Evolutionary conservation across 2,888 invertebrate species (phyloP).

Genomic region (Plagodis pulveraria): DNA sequence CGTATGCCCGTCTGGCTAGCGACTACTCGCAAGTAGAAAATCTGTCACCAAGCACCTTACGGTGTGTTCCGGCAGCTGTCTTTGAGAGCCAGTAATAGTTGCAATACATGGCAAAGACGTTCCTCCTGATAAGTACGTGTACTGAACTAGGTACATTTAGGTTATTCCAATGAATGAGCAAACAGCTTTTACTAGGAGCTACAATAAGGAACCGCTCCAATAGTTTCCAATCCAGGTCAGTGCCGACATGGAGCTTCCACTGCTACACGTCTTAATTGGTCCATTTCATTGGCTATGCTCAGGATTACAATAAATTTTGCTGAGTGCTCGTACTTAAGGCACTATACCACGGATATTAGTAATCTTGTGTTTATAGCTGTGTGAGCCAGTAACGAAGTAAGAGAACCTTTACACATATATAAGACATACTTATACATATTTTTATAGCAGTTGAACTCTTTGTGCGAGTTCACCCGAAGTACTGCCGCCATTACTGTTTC

Average conservation of each 20-base stretch:
- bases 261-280: constrained; percentile 30
- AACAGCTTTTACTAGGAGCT: constrained; percentile 1
- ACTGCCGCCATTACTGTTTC: too few relatives aligned
- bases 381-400: too few relatives aligned
- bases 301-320: constrained; percentile 43
- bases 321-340: constrained; percentile 16
- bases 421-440: too few relatives aligned
- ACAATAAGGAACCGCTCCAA: constrained; percentile 5
- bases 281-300: constrained; percentile 35
- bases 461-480: too few relatives aligned
- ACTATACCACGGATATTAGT: too few relatives aligned
- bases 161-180: background rate
- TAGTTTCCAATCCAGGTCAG: constrained; percentile 12
- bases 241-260: background rate
- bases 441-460: too few relatives aligned
- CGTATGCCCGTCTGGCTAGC: too few relatives aligned
- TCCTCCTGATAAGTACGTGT: background rate
- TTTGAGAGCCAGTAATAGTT: background rate
- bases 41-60: background rate
- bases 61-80: too few relatives aligned
- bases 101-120: background rate
- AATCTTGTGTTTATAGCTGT: too few relatives aligned
- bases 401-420: too few relatives aligned
- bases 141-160: background rate
- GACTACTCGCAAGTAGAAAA: too few relatives aligned